Conservation (phyloP, 2,888 invertebrate genomes). For the Ferrisia virgata region DNA sequence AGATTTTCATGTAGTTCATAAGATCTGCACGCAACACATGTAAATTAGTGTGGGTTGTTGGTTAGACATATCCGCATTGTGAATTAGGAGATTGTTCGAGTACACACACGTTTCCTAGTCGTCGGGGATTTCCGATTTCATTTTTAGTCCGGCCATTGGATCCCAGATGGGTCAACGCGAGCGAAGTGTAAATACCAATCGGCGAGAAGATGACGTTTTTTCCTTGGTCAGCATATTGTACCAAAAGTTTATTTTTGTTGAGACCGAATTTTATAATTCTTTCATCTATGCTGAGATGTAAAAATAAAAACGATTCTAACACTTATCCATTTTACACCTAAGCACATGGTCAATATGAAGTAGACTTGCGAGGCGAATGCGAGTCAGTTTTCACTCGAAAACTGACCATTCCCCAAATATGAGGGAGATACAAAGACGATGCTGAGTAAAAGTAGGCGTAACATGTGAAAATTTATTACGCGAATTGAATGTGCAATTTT, state of each 20-base stretch:
- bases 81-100: not conserved
- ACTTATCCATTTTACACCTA: no score
- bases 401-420: not conserved
- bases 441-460: not conserved
- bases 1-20: not conserved
- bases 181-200: not conserved
- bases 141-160: not conserved
- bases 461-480: not conserved
- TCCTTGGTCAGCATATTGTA: not conserved
- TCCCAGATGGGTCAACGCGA: conserved; percentile 4
- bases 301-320: not conserved
- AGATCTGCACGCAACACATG: not conserved
- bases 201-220: conserved; percentile 35
- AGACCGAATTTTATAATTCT: not conserved
- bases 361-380: not conserved
- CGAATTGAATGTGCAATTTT: no score
- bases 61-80: not conserved
- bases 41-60: no score
- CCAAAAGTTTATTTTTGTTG: not conserved
- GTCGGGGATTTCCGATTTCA: not conserved
- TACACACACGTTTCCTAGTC: not conserved
- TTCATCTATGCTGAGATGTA: not conserved
- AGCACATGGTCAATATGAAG: no score
- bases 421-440: not conserved
- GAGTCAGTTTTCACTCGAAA: not conserved